These are phyloP conservation scores for Aphodius granarius DNA, from an alignment of 2,888 invertebrate species.

Conservation along the genomic window DNA sequence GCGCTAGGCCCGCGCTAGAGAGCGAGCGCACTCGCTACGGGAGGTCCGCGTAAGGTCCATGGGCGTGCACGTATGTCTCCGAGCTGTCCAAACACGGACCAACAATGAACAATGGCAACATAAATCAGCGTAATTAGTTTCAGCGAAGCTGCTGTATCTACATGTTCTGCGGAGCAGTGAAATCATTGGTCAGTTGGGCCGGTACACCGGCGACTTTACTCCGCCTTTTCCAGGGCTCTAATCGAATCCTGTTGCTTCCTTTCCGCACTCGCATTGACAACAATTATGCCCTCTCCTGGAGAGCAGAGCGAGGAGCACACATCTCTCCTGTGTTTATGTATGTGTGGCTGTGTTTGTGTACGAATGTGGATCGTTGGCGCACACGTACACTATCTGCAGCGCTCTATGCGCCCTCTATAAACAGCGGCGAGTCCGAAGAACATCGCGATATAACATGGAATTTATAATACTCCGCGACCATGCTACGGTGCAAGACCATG, in stretches of 20 bases:
- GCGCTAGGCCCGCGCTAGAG: neutral
- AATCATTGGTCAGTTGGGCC: constrained; percentile 68
- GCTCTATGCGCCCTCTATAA: neutral
- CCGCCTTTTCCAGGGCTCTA: constrained; percentile 57
- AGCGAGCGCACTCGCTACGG: constrained; percentile 23
- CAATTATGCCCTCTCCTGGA: constrained; percentile 29
- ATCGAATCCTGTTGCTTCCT: constrained; percentile 38
- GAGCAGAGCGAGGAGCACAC: neutral
- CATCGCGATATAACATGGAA: neutral
- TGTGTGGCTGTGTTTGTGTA: neutral
- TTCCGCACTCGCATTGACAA: constrained; percentile 34
- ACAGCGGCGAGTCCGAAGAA: neutral
- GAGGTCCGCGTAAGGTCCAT: constrained; percentile 38
- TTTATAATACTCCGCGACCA: neutral
- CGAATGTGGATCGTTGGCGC: neutral
- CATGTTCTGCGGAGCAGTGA: constrained; percentile 56
- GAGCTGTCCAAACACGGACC: constrained; percentile 59
- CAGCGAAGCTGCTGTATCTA: constrained; percentile 59
- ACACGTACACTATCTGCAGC: neutral
- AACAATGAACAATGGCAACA: constrained; percentile 91
- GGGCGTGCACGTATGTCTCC: constrained; percentile 53
- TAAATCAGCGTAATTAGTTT: constrained; percentile 95
- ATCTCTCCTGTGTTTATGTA: neutral
- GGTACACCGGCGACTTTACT: constrained; percentile 53
- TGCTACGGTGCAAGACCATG: neutral